phyloP scores from a whole-genome alignment of 2,113 vertebrate species.

The Tursiops truncatus region DNA sequence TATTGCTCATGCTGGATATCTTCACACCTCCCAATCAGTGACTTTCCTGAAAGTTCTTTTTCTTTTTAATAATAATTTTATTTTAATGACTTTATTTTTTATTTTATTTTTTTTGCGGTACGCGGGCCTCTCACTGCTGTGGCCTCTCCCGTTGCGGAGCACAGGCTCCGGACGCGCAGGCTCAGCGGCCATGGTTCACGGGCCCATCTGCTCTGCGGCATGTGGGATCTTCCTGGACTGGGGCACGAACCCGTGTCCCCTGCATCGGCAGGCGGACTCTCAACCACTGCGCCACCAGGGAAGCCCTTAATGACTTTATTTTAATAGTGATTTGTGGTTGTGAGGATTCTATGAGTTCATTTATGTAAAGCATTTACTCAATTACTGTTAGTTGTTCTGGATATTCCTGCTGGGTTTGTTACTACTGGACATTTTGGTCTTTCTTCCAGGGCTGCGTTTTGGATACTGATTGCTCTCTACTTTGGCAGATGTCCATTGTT shows the following conservation, averaged over 20 bases:
- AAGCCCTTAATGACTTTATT: not conserved
- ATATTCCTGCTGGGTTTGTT: not conserved
- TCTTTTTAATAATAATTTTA: not conserved
- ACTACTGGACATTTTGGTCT: not conserved
- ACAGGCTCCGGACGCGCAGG: too few relatives aligned
- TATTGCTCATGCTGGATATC: not conserved
- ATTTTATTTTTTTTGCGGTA: too few relatives aligned
- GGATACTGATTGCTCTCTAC: not conserved
- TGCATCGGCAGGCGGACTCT: too few relatives aligned
- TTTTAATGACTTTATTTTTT: not conserved
- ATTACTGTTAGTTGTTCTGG: not conserved
- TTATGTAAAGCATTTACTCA: not conserved
- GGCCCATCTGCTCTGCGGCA: rapidly evolving
- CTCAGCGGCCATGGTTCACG: too few relatives aligned
- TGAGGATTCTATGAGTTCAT: not conserved
- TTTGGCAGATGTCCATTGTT: not conserved
- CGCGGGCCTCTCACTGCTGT: too few relatives aligned
- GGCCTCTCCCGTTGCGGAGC: too few relatives aligned
- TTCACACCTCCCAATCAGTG: not conserved
- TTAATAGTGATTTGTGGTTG: not conserved
- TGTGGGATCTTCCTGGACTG: too few relatives aligned
- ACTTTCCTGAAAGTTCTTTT: not conserved
- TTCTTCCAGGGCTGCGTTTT: not conserved
- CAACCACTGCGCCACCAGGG: too few relatives aligned
- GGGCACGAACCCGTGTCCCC: too few relatives aligned